Base-by-base conservation (phyloP, 1,140 invertebrate genomes). In the Zaprionus ornatus region DNA sequence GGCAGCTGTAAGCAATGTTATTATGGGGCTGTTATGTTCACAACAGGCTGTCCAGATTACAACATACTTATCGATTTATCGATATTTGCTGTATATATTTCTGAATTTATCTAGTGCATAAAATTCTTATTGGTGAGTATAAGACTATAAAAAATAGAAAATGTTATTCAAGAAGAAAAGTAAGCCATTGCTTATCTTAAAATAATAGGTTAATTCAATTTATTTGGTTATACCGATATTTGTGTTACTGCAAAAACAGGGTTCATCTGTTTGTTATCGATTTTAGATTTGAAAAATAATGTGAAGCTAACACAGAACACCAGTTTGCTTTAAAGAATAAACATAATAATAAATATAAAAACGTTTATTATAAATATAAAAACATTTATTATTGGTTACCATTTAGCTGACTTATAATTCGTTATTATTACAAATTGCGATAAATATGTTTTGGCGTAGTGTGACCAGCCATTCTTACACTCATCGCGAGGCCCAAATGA, bases 1-100 rank as follows among this genome's bases (percentile, higher is more conserved):
- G 67, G 55, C 61, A 71, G 68, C 61, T 76, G 68, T 54, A 45
- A 25, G 54, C 27, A 15, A 64, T 74, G 72, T 70, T 63, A 70
- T 70, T 63, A 70, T 10, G 35, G 1, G 29, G 12, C 50, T 74
- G 64, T 74, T 68, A 56, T 23, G 27, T 21, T 23, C 10, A 4
- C 3, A 12, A 40, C 19, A 19, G n/a, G n/a, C 37, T 61, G 59
- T 59, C 29, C 40, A 70, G 12, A 1, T 4, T 42, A 63, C 4
- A 17, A 50, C 25, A 37, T 52, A 19, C n/a, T 23, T 9, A 62
- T 67, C 32, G 57, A 68, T 27, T 48, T 21, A 32, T 61, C 56
- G 70, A 60, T 73, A 64, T 5, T 7, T n/a, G 40, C n/a, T 7
- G 3, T 17, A n/a, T 45, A 17, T 15, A 45, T 10, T 7, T 17